Evolutionary conservation across 2,797 vertebrate genomes (phyloP).

Genomic region (Oreonectes daqikongensis): DNA sequence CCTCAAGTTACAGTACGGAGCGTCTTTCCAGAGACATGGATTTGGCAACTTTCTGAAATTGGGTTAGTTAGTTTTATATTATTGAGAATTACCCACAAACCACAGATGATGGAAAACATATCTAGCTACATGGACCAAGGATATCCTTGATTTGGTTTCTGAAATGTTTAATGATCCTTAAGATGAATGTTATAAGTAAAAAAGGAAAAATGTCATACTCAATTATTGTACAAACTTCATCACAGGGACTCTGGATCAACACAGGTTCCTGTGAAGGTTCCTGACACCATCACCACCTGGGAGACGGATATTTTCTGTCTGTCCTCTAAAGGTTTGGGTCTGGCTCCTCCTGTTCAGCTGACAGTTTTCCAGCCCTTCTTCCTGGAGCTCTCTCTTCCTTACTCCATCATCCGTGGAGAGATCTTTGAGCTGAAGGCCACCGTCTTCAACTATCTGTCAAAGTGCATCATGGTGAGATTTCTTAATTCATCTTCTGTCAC

Average conservation of each 20-base stretch:
- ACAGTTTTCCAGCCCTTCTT: constrained; percentile 65
- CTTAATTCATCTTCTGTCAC: not conserved
- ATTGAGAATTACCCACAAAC: not conserved
- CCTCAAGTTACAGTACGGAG: constrained; percentile 59
- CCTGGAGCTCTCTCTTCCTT: constrained; percentile 4
- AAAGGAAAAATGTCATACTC: not conserved
- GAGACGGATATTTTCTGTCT: constrained; percentile 49
- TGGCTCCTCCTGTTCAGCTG: constrained; percentile 69
- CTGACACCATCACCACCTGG: constrained; percentile 58
- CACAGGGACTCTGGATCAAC: constrained; percentile 47
- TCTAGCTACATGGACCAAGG: not conserved
- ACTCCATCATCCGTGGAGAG: constrained; percentile 15
- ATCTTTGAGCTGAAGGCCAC: constrained; percentile 11
- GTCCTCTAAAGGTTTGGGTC: constrained; percentile 57
- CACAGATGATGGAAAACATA: not conserved
- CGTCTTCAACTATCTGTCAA: constrained; percentile 12
- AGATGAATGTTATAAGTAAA: no score
- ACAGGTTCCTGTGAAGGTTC: constrained; percentile 37
- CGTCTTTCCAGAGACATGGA: constrained; percentile 75
- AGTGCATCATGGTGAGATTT: constrained; percentile 70
- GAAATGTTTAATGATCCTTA: no score
- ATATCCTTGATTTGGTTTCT: not conserved
- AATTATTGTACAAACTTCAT: not conserved
- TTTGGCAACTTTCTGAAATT: constrained; percentile 71
- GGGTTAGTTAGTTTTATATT: no score